Percentiles rank a stretch among this genome's conserved stretches.
Evolutionary conservation across 2,888 invertebrate species (phyloP).

Genomic region (Seira sanloemensis): DNA sequence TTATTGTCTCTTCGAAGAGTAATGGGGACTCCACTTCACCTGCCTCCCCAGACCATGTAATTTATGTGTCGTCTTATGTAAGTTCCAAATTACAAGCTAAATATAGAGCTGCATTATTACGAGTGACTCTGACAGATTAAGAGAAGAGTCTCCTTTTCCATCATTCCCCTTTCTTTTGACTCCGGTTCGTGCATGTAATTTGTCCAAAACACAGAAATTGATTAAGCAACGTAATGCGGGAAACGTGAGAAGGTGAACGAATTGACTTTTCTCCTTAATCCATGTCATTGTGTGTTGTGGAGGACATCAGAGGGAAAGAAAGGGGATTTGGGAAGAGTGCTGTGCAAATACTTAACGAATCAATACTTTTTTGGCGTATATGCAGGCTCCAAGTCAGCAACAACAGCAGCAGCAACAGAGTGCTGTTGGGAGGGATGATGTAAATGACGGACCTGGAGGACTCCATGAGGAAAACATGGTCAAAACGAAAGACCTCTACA

Average conservation of each 20-base stretch:
- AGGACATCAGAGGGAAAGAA: too few species aligned
- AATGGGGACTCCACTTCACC: conserved; percentile 67
- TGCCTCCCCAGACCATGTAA: conserved; percentile 67
- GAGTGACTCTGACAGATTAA: background rate
- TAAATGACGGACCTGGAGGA: conserved; percentile 6
- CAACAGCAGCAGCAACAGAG: background rate
- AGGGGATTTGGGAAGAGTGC: too few species aligned
- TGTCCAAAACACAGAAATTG: background rate
- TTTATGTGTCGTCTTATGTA: conserved; percentile 66
- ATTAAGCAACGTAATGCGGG: background rate
- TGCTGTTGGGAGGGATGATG: background rate
- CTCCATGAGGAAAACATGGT: conserved; percentile 21
- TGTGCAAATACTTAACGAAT: too few species aligned
- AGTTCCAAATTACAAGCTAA: too few species aligned
- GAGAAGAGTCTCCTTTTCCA: background rate
- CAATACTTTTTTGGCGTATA: too few species aligned
- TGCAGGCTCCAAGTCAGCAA: conserved; percentile 3
- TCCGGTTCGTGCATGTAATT: too few species aligned
- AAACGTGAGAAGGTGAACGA: background rate
- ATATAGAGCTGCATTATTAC: background rate
- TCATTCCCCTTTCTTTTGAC: too few species aligned
- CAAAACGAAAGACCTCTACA: conserved; percentile 63
- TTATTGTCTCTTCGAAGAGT: conserved; percentile 59
- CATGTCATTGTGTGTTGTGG: background rate
- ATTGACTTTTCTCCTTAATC: background rate